A percentile compares a stretch with the other conserved stretches of the same genome.
Conservation (phyloP, 2,888 invertebrate species). For the Drosophila tanythrix region DNA sequence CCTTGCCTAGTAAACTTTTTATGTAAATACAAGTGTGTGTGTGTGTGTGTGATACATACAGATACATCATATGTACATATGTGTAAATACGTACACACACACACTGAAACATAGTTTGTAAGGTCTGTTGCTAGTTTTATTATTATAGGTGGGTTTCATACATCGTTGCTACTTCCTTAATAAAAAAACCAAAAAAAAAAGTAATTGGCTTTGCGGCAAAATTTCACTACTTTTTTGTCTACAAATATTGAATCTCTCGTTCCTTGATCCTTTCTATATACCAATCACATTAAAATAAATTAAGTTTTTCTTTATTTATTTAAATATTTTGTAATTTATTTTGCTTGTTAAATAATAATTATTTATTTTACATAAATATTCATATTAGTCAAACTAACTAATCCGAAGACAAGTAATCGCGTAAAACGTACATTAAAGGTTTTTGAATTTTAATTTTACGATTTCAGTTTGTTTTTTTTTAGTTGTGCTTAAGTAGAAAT, state of each 20-base stretch:
- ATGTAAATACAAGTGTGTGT: not conserved
- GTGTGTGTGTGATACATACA: not conserved
- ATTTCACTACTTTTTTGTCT: not conserved
- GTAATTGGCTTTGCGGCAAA: not conserved
- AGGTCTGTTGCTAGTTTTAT: not conserved
- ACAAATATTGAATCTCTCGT: not conserved
- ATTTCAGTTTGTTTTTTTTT: not conserved
- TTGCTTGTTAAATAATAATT: not conserved
- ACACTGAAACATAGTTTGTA: not conserved
- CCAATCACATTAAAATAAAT: not conserved
- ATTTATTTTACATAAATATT: not conserved
- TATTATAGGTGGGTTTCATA: not conserved
- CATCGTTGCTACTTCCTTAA: not conserved
- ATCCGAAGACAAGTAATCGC: not conserved
- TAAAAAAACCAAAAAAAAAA: not conserved
- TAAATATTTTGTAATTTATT: not conserved
- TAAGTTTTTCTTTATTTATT: not conserved
- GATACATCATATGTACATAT: not conserved
- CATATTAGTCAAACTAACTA: not conserved
- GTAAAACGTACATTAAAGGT: too few relatives aligned
- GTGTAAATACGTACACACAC: not conserved
- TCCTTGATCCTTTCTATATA: not conserved
- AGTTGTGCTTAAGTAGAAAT: not conserved
- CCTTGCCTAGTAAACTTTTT: constrained; percentile 14
- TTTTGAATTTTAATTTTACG: too few relatives aligned